These are phyloP conservation scores for Carposina sasakii DNA, from an alignment of 1,140 invertebrate genomes.

Conservation along the genomic window DNA sequence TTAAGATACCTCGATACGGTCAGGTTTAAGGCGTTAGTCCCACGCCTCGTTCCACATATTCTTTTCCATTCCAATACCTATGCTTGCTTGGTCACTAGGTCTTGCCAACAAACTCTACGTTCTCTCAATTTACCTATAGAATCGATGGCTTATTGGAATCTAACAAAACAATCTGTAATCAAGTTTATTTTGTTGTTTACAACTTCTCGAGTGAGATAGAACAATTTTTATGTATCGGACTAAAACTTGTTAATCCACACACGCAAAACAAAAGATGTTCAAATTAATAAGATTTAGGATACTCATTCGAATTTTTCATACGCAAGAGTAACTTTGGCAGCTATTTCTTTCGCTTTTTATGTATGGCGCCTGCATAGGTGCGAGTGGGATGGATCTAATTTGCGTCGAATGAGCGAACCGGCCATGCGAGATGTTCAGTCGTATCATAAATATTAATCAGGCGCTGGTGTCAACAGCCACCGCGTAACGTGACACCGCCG, in stretches of 20 bases:
- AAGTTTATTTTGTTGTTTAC: too few species aligned
- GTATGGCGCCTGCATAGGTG: slow-evolving; percentile 34
- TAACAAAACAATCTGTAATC: too few species aligned
- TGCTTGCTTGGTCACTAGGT: too few species aligned
- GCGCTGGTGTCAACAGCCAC: slow-evolving; percentile 71
- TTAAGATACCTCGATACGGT: slow-evolving; percentile 64
- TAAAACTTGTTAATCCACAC: too few species aligned
- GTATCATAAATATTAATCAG: slow-evolving; percentile 73
- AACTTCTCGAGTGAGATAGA: too few species aligned
- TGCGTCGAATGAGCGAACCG: slow-evolving; percentile 63
- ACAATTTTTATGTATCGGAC: too few species aligned
- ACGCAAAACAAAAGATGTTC: too few species aligned
- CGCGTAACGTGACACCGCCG: slow-evolving; percentile 68
- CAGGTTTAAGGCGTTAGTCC: slow-evolving; percentile 52
- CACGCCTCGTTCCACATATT: slow-evolving; percentile 54
- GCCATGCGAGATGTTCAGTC: slow-evolving; percentile 69
- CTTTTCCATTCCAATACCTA: too few species aligned
- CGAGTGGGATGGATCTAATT: slow-evolving; percentile 53
- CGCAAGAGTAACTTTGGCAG: too few species aligned
- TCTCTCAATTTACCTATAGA: too few species aligned
- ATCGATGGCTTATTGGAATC: too few species aligned
- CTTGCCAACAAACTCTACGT: too few species aligned
- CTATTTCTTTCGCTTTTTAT: slow-evolving; percentile 46
- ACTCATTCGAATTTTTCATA: slow-evolving; percentile 66
- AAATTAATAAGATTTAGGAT: slow-evolving; percentile 63